Percentiles rank a stretch among this genome's conserved stretches.
Conservation (phyloP, 2,888 invertebrate genomes). For the Mesopsocus fuscifrons region DNA sequence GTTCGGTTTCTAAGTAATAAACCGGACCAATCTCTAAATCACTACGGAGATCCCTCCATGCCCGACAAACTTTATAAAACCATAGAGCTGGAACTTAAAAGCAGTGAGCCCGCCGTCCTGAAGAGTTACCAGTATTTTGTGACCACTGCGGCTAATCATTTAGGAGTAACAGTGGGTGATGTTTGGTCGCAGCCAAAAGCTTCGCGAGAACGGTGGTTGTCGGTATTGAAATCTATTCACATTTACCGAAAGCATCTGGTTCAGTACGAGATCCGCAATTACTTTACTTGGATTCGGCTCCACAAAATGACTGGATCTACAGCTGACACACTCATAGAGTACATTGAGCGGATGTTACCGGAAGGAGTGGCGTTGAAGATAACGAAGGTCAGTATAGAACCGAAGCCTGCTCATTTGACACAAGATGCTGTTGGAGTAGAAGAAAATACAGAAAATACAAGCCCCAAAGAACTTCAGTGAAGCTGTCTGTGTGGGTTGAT, state of each 20-base stretch:
- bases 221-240: slow-evolving; percentile 71
- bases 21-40: neutral
- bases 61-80: slow-evolving; percentile 62
- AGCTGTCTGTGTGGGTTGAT: too few relatives aligned
- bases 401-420: slow-evolving; percentile 1
- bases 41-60: slow-evolving; percentile 20
- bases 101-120: slow-evolving; percentile 72
- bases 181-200: slow-evolving; percentile 41
- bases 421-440: slow-evolving; percentile 2
- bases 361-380: slow-evolving; percentile 92
- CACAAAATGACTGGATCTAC: slow-evolving; percentile 85
- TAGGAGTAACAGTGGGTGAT: slow-evolving; percentile 56
- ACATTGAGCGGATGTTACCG: slow-evolving; percentile 88
- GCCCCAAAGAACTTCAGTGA: too few relatives aligned
- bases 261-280: slow-evolving; percentile 90
- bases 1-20: too few relatives aligned
- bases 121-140: slow-evolving; percentile 78
- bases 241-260: slow-evolving; percentile 85
- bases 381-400: slow-evolving; percentile 37
- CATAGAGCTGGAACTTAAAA: slow-evolving; percentile 68
- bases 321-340: slow-evolving; percentile 87
- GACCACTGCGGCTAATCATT: slow-evolving; percentile 55
- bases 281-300: slow-evolving; percentile 68
- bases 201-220: slow-evolving; percentile 52
- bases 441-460: too few relatives aligned